Evolutionary conservation across 2,797 vertebrate genomes (phyloP).

Genomic region (Babyrousa celebensis): DNA sequence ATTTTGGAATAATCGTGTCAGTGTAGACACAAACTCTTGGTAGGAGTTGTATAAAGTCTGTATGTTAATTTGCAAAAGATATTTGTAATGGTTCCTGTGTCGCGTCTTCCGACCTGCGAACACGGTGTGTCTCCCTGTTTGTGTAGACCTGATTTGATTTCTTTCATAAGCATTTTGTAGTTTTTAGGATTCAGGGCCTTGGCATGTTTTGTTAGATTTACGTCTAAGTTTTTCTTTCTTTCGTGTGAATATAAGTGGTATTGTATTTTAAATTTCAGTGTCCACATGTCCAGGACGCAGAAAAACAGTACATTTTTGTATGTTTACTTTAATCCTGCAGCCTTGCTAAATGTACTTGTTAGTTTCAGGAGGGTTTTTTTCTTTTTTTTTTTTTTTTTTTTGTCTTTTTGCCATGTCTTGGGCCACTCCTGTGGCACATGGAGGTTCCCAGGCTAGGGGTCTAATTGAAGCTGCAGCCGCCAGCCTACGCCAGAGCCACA

Average conservation of each 20-base stretch:
- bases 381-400: no score
- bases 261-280: background rate
- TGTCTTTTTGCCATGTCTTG: no score
- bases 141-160: accelerated
- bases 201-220: background rate
- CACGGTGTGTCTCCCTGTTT: accelerated
- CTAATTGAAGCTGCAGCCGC: no score
- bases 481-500: no score
- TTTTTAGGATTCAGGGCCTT: background rate
- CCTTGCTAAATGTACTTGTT: background rate
- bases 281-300: background rate
- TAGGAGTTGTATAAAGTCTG: background rate
- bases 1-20: background rate
- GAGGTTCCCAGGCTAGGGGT: no score
- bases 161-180: background rate
- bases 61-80: background rate
- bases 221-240: background rate
- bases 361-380: background rate
- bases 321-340: background rate
- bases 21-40: background rate
- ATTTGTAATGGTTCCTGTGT: accelerated
- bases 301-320: background rate
- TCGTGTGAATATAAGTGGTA: background rate
- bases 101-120: accelerated
- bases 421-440: no score